Evolutionary conservation across 2,888 invertebrate genomes (phyloP).

Genomic region (Xylota segnis): DNA sequence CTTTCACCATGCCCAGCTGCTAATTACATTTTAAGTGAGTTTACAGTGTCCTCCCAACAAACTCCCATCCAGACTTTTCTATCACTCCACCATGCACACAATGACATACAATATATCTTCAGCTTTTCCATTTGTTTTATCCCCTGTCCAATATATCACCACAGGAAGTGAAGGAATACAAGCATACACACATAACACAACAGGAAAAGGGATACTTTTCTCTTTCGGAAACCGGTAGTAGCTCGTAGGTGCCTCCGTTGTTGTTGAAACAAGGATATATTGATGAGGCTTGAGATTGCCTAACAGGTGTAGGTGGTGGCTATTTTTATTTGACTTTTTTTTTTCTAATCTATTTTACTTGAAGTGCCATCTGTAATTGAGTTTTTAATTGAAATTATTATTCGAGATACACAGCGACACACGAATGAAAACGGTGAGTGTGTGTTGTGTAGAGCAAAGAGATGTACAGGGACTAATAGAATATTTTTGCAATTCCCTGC

Average conservation of each 20-base stretch:
- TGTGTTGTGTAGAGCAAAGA: neutral
- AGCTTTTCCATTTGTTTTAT: constrained; percentile 62
- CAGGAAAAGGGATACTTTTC: constrained; percentile 30
- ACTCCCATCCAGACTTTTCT: constrained; percentile 15
- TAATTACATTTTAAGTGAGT: constrained; percentile 76
- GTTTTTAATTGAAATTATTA: constrained; percentile 79
- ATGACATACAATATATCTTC: constrained; percentile 41
- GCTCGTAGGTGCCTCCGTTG: constrained; percentile 20
- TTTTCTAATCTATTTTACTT: constrained; percentile 65
- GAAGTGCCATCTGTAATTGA: constrained; percentile 78
- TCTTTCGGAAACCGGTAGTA: constrained; percentile 23
- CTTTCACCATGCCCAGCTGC: constrained; percentile 65
- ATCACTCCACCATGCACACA: constrained; percentile 12
- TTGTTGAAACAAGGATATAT: constrained; percentile 48
- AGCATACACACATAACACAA: constrained; percentile 10
- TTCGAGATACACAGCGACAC: constrained; percentile 59
- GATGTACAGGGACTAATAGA: constrained; percentile 19
- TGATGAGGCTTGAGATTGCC: constrained; percentile 44
- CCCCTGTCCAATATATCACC: constrained; percentile 65
- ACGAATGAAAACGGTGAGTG: constrained; percentile 3
- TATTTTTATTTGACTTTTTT: constrained; percentile 12
- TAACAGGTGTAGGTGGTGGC: constrained; percentile 6
- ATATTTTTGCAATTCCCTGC: constrained; percentile 15
- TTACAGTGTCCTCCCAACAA: constrained; percentile 54
- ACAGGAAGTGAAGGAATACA: constrained; percentile 14